Conservation (phyloP, 2,113 vertebrate species). For the Paratilapia polleni region DNA sequence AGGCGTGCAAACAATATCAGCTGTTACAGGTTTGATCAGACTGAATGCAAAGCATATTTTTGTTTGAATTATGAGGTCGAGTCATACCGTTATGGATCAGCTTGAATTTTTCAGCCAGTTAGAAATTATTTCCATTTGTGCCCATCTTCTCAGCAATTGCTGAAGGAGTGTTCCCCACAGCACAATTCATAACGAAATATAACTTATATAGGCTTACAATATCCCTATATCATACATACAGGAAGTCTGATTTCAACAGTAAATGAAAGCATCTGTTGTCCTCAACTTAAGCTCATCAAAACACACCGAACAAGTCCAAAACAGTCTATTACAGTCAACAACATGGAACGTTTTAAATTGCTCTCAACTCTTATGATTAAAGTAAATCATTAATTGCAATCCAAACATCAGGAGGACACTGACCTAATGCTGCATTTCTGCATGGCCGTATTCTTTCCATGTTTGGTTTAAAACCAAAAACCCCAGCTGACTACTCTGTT, state of each 20-base stretch:
- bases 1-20: slow-evolving; percentile 22
- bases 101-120: neutral
- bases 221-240: neutral
- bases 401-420: slow-evolving; percentile 58
- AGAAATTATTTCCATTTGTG: slow-evolving; percentile 1
- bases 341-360: slow-evolving; percentile 35
- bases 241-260: slow-evolving; percentile 15
- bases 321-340: slow-evolving; percentile 27
- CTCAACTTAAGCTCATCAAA: slow-evolving; percentile 28
- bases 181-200: neutral
- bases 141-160: neutral
- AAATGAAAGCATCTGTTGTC: slow-evolving; percentile 51
- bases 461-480: slow-evolving; percentile 69
- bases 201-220: neutral
- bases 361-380: slow-evolving; percentile 54
- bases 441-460: slow-evolving; percentile 55
- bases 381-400: slow-evolving; percentile 65
- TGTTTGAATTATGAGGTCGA: slow-evolving; percentile 25
- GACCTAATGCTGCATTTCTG: slow-evolving; percentile 62
- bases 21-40: slow-evolving; percentile 38
- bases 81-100: neutral
- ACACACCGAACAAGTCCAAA: slow-evolving; percentile 6
- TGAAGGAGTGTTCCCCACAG: neutral
- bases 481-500: slow-evolving; percentile 62
- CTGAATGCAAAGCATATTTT: slow-evolving; percentile 11